These are phyloP conservation scores for Oreamnos americanus DNA, from an alignment of 2,113 vertebrate species.

Conservation along the genomic window DNA sequence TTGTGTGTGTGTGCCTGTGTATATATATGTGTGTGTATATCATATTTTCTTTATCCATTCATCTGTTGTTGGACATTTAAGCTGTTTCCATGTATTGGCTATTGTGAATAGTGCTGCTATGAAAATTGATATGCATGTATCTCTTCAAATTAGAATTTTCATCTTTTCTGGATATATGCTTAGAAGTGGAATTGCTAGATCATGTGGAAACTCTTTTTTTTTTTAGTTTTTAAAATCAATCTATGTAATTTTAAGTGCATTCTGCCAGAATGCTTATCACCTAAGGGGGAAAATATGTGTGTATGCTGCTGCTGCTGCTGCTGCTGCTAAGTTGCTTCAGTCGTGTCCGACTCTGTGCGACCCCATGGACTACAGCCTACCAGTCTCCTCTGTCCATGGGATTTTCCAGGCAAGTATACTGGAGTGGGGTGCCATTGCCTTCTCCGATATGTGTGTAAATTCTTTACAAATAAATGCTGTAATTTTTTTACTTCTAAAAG, in stretches of 20 bases:
- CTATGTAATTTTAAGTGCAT: conserved; percentile 21
- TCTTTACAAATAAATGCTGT: background rate
- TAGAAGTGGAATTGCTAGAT: background rate
- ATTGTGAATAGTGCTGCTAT: background rate
- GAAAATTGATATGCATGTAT: background rate
- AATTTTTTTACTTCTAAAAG: background rate
- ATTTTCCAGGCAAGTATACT: too few relatives aligned
- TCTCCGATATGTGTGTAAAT: background rate
- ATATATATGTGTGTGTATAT: background rate
- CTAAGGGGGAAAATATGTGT: background rate
- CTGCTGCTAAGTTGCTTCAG: too few relatives aligned
- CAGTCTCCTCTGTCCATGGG: too few relatives aligned
- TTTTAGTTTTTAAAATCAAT: background rate
- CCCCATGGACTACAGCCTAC: too few relatives aligned
- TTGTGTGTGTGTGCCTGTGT: background rate
- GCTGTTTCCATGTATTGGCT: background rate
- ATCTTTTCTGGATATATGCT: background rate
- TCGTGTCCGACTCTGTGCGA: too few relatives aligned
- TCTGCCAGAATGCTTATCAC: background rate
- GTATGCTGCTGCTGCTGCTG: too few relatives aligned
- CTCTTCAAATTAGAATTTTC: background rate
- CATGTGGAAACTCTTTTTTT: background rate
- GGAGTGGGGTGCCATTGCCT: too few relatives aligned
- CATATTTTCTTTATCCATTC: background rate
- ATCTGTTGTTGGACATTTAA: background rate